These are phyloP conservation scores for Drosophila tripunctata DNA, from an alignment of 2,888 invertebrate species.

Conservation along the genomic window DNA sequence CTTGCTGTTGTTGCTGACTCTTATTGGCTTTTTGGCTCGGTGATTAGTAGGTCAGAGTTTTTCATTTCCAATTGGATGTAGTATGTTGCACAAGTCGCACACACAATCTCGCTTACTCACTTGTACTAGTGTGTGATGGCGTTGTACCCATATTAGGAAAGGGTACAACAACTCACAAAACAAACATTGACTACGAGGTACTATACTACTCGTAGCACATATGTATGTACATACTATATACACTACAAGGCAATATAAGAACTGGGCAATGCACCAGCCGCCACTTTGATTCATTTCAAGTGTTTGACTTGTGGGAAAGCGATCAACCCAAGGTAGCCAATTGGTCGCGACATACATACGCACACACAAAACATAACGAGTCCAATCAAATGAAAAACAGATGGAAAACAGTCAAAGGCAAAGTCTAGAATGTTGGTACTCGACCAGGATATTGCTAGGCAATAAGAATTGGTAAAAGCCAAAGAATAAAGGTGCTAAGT, in stretches of 20 bases:
- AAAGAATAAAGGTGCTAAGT: not conserved
- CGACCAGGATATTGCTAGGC: conserved; percentile 26
- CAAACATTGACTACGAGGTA: conserved; percentile 55
- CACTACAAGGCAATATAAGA: conserved; percentile 67
- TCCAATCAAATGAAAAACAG: not conserved
- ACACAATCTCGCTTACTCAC: conserved; percentile 61
- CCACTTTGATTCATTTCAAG: conserved; percentile 62
- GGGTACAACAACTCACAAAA: conserved; percentile 66
- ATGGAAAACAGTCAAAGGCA: not conserved
- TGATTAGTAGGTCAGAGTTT: conserved; percentile 79
- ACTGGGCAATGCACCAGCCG: conserved; percentile 50
- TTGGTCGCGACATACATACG: conserved; percentile 18
- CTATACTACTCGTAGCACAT: conserved; percentile 26
- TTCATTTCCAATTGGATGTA: conserved; percentile 78
- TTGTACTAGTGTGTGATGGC: conserved; percentile 51
- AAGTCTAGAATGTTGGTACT: not conserved
- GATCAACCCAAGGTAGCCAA: conserved; percentile 39
- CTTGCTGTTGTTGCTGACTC: conserved; percentile 59
- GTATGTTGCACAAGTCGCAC: conserved; percentile 67
- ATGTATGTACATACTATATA: too few species aligned
- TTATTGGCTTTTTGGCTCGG: conserved; percentile 79
- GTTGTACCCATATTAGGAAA: conserved; percentile 73
- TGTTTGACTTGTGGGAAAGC: conserved; percentile 66
- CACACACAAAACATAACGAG: not conserved
- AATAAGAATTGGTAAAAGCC: not conserved